phyloP scores from a whole-genome alignment of 2,888 invertebrate genomes.

The Apotomis turbidana region DNA sequence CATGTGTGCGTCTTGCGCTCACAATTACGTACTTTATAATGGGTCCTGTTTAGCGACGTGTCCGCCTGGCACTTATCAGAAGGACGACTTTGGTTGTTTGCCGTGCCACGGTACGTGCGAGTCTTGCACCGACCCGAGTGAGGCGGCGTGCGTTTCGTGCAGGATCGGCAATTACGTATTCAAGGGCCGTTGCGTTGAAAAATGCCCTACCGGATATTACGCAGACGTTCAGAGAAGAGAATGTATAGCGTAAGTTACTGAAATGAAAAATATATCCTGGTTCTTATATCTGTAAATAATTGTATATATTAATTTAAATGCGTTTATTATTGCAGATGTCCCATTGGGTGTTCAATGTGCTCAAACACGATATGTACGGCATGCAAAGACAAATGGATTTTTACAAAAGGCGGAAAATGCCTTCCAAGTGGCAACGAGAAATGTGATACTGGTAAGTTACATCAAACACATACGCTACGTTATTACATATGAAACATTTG shows the following conservation, averaged over 20 bases:
- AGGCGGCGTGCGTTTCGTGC: slow-evolving; percentile 91
- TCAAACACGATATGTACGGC: slow-evolving; percentile 88
- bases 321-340: slow-evolving; percentile 81
- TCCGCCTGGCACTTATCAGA: slow-evolving; percentile 92
- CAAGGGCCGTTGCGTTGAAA: slow-evolving; percentile 88
- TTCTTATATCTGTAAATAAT: not conserved
- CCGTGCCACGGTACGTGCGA: slow-evolving; percentile 91
- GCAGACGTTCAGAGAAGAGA: slow-evolving; percentile 90
- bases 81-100: slow-evolving; percentile 92
- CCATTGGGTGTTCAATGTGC: slow-evolving; percentile 91
- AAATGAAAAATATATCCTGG: not conserved
- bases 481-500: slow-evolving; percentile 44
- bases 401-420: slow-evolving; percentile 89
- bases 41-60: slow-evolving; percentile 94
- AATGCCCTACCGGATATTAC: slow-evolving; percentile 89
- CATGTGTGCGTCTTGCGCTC: slow-evolving; percentile 93
- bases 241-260: slow-evolving; percentile 85
- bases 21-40: slow-evolving; percentile 92
- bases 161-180: slow-evolving; percentile 88
- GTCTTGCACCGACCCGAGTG: slow-evolving; percentile 91
- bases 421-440: slow-evolving; percentile 88
- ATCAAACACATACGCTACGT: slow-evolving; percentile 47
- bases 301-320: slow-evolving; percentile 10
- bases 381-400: slow-evolving; percentile 89
- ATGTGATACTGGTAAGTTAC: slow-evolving; percentile 88